phyloP scores from a whole-genome alignment of 1,140 invertebrate species.

The Drosophila bocki region DNA sequence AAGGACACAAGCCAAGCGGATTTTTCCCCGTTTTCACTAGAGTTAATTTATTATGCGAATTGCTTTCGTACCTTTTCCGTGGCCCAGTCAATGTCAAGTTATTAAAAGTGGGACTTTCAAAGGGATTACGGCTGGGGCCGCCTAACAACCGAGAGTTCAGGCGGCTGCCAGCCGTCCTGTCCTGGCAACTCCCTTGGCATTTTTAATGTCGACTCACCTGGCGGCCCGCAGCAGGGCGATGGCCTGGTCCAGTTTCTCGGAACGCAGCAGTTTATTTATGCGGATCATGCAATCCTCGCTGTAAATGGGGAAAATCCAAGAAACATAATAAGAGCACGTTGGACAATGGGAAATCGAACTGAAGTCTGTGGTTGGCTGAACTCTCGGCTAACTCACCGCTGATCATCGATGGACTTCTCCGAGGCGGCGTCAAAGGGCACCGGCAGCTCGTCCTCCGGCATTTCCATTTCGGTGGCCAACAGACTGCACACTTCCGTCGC shows the following conservation, averaged over 20 bases:
- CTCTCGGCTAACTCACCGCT: conserved; percentile 88
- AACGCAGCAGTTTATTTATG: conserved; percentile 91
- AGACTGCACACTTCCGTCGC: conserved; percentile 89
- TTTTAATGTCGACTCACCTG: conserved; percentile 87
- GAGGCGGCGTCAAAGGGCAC: conserved; percentile 95
- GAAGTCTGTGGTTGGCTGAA: neutral
- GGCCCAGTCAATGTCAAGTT: conserved; percentile 76
- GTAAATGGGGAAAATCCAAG: conserved; percentile 80
- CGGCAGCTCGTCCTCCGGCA: conserved; percentile 87
- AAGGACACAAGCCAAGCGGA: conserved; percentile 17
- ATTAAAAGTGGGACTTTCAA: conserved; percentile 69
- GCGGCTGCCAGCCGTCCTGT: conserved; percentile 7
- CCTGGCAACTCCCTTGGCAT: conserved; percentile 15
- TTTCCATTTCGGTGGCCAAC: conserved; percentile 86
- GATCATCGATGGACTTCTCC: conserved; percentile 93
- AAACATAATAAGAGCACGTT: conserved; percentile 31
- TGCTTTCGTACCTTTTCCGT: conserved; percentile 64
- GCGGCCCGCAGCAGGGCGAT: conserved; percentile 93
- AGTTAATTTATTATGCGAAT: conserved; percentile 82
- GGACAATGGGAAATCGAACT: conserved; percentile 26
- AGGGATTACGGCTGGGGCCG: conserved; percentile 51
- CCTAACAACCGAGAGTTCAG: conserved; percentile 34
- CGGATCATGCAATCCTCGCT: conserved; percentile 94
- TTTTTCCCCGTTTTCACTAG: conserved; percentile 40
- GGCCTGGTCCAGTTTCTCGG: conserved; percentile 90